Evolutionary conservation across 1,140 invertebrate species (phyloP).

Genomic region (Chelonus insularis): DNA sequence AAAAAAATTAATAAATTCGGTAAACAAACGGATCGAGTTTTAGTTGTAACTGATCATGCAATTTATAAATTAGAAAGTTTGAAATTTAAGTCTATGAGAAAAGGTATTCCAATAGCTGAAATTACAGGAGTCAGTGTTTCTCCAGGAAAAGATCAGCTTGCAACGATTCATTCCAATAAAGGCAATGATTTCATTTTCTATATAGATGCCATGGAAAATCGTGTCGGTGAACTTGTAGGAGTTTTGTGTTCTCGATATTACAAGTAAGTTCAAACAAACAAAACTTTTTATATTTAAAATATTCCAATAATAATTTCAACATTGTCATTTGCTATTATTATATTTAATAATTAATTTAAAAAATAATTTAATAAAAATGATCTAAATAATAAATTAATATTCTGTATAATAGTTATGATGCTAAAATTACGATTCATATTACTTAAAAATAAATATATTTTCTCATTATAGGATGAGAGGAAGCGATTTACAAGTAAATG

Average conservation of each 20-base stretch:
- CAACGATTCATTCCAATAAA: conserved; percentile 84
- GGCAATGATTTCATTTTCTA: conserved; percentile 89
- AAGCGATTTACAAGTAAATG: conserved; percentile 68
- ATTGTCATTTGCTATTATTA: no score
- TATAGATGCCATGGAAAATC: conserved; percentile 65
- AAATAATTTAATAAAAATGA: not conserved
- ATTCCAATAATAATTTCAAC: no score
- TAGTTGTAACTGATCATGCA: conserved; percentile 84
- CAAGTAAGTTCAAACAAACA: conserved; percentile 65
- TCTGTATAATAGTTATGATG: no score
- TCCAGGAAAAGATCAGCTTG: conserved; percentile 84
- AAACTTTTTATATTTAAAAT: no score
- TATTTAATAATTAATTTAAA: not conserved
- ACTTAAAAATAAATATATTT: conserved; percentile 27
- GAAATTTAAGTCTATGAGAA: conserved; percentile 86
- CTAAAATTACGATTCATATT: no score
- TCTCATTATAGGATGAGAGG: conserved; percentile 61
- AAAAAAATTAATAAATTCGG: conserved; percentile 67
- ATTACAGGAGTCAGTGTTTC: conserved; percentile 81
- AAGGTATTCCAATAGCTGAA: conserved; percentile 78
- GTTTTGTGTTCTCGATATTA: conserved; percentile 73
- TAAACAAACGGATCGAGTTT: conserved; percentile 84
- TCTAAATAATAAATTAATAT: no score
- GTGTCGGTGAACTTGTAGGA: conserved; percentile 87
- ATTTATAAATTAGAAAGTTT: conserved; percentile 88